Evolutionary conservation across 2,888 invertebrate species (phyloP), one percentile per base, ranked within the genome.

Genomic region (Lithophane leautieri): DNA sequence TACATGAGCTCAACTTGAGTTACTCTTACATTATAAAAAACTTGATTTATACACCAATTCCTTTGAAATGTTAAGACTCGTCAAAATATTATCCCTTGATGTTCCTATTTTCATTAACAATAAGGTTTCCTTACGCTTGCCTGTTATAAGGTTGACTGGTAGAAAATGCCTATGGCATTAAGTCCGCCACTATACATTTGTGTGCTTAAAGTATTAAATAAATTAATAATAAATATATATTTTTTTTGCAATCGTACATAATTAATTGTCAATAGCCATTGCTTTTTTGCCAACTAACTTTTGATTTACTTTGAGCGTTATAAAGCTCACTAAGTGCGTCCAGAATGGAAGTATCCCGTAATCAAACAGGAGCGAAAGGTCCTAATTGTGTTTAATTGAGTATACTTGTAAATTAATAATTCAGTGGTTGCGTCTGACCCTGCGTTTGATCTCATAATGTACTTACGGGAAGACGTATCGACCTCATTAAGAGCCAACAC

Each of bases 361-460:
- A 86, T 78, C 75, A 85, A 83, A 88, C 87, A 89, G 89, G 81
- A 89, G 90, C 87, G 83, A 86, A 88, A 89, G 88, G 86, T 89
- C 87, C 86, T 91, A 92, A 92, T 92, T 92, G 91, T 90, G 86
- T 93, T 93, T 95, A 95, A 96, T 95, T 95, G 95, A 94, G 91
- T 93, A 93, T 92, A 92, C 94, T 93, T 95, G 94, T 95, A 92
- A 94, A 95, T 94, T 94, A 94, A 93, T 93, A 94, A 94, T 94
- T 94, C 94, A 94, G 93, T 91, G 93, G 92, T 90, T 81, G 76
- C 76, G 83, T 79, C 80, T 95, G 95, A 95, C 95, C 95, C 93
- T 88, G 87, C 90, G 91, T 91, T 94, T 95, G 95, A 94, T 94
- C 96, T 94, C 94, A 93, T 94, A 94, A 94, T 89, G 94, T 92